Percentiles rank a stretch among this genome's conserved stretches.
Evolutionary conservation across 2,797 vertebrate species (phyloP).

Genomic region (Sebastes iracundus): DNA sequence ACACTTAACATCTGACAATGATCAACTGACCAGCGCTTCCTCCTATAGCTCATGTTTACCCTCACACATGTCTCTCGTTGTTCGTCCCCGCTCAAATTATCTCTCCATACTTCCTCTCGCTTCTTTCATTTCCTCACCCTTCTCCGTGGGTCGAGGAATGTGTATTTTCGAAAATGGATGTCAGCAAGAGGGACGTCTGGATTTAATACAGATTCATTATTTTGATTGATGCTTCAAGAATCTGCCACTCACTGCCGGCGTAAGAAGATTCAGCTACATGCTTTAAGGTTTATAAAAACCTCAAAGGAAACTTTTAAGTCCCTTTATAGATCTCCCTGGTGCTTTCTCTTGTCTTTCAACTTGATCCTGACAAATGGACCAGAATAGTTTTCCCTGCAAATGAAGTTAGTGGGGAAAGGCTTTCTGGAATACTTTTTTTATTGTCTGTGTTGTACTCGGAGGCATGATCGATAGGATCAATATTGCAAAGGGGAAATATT

Average conservation of each 20-base stretch:
- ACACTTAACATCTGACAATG: not conserved
- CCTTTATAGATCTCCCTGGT: conserved; percentile 53
- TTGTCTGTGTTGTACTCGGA: conserved; percentile 32
- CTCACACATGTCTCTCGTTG: not conserved
- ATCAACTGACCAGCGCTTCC: not conserved
- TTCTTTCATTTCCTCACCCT: not conserved
- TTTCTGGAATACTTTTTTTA: conserved; percentile 50
- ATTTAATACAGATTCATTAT: conserved; percentile 69
- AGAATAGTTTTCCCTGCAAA: conserved; percentile 58
- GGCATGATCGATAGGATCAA: conserved; percentile 61
- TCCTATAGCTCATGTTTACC: not conserved
- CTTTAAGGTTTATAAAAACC: conserved; percentile 70
- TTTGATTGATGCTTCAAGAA: conserved; percentile 68
- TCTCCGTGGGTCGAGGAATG: conserved; percentile 13
- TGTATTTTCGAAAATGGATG: conserved; percentile 48
- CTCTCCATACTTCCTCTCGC: not conserved
- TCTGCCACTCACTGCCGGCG: conserved; percentile 58
- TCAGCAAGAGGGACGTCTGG: conserved; percentile 44
- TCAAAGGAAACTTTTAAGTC: conserved; percentile 64
- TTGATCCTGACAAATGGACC: conserved; percentile 64
- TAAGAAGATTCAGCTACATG: conserved; percentile 57
- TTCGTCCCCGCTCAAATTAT: not conserved
- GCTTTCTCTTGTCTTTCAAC: conserved; percentile 63
- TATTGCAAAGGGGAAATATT: conserved; percentile 56
- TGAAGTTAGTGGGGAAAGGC: conserved; percentile 34